Evolutionary conservation across 2,797 vertebrate species (phyloP).

Genomic region (Hoplostethus atlanticus): DNA sequence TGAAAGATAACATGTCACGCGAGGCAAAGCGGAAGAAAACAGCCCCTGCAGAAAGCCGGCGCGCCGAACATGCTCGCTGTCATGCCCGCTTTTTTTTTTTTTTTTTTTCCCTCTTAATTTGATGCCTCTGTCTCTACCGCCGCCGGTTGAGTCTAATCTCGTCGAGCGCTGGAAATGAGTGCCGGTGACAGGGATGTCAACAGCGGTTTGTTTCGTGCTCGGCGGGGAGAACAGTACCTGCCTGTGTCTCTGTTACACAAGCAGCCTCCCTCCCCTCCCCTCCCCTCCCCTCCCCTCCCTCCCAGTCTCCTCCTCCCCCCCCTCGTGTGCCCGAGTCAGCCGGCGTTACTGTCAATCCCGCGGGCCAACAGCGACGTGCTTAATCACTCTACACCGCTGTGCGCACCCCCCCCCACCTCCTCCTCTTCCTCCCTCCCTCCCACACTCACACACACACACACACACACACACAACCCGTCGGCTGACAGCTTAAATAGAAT

Average conservation of each 20-base stretch:
- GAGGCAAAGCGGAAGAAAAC: slow-evolving; percentile 80
- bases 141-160: slow-evolving; percentile 81
- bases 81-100: slow-evolving; percentile 79
- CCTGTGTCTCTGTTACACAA: slow-evolving; percentile 83
- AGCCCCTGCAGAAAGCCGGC: slow-evolving; percentile 74
- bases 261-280: slow-evolving; percentile 68
- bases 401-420: slow-evolving; percentile 43
- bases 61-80: slow-evolving; percentile 80
- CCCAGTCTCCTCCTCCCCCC: slow-evolving; percentile 59
- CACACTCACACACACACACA: slow-evolving; percentile 21
- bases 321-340: slow-evolving; percentile 70
- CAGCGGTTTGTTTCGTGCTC: slow-evolving; percentile 84
- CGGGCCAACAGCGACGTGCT: slow-evolving; percentile 68
- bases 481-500: slow-evolving; percentile 72
- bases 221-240: slow-evolving; percentile 83
- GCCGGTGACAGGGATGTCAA: slow-evolving; percentile 86
- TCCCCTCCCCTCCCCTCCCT: slow-evolving; percentile 59
- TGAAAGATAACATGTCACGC: slow-evolving; percentile 78
- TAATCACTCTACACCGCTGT: slow-evolving; percentile 71
- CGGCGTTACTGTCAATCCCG: slow-evolving; percentile 80
- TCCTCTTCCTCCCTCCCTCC: too few relatives aligned
- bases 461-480: slow-evolving; percentile 36
- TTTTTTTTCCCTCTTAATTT: slow-evolving; percentile 78
- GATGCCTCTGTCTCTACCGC: slow-evolving; percentile 80
- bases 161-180: slow-evolving; percentile 79